Evolutionary conservation across 2,888 invertebrate species (phyloP), one percentile per base, ranked within the genome.

Genomic region (Morpho helenor): DNA sequence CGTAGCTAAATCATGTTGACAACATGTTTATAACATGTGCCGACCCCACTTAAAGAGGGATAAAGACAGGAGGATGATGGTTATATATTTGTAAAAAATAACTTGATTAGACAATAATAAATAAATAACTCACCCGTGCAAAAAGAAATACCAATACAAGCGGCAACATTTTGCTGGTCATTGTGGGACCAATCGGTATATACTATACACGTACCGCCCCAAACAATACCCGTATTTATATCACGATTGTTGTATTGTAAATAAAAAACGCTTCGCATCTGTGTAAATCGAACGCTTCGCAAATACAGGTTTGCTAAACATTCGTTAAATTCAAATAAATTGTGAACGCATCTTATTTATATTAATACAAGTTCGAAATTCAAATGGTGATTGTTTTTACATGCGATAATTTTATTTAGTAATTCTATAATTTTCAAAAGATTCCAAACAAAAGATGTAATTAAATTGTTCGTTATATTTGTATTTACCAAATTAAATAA

Each of bases 151-250:
- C 78, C 77, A 87, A 71, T 66, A 77, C 71, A 69, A 85, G 59
- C 60, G 79, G 77, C 84, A 86, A 72, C 89, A 89, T 89, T 70
- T 69, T 84, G 79, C 67, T 78, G 84, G 82, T 83, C 85, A 73
- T 44, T 62, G 9, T 65, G 9, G 54, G 79, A 84, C 85, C 84
- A 79, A 78, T 62, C 79, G 88, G 88, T 88, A 87, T 85, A 84
- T 77, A 84, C 75, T 87, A 87, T 87, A 88, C 87, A 85, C 80
- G 67, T 71, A 63, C 61, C 53, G 64, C 9, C 50, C 55, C 39
- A 49, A 59, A 61, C 48, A 8, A 44, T 43, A 67, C 74, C 64
- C 63, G 70, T 85, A 84, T 88, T 74, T 88, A 89, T 88, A 88
- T 79, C 76, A 48, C 41, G 39, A 10, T 41, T n/a, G 6, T 52